phyloP scores from a whole-genome alignment of 2,888 invertebrate species.

The Thereva unica region DNA sequence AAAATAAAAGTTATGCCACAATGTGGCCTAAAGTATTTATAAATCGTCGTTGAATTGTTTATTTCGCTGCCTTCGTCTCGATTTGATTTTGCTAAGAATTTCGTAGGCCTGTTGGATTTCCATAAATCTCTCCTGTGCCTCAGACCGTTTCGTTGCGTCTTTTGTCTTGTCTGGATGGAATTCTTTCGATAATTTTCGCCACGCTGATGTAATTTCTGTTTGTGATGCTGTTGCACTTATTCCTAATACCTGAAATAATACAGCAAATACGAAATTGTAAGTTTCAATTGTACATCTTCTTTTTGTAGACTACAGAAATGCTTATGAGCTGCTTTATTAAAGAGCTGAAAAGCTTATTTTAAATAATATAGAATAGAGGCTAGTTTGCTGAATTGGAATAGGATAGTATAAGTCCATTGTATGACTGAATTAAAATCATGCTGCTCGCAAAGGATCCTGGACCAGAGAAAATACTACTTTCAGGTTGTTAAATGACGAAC shows the following conservation, averaged over 20 bases:
- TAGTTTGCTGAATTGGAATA: too few species aligned
- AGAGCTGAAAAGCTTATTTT: too few species aligned
- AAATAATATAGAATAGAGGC: too few species aligned
- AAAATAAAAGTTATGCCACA: slow-evolving; percentile 24
- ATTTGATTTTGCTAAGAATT: slow-evolving; percentile 81
- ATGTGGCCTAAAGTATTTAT: slow-evolving; percentile 30
- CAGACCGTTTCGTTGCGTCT: slow-evolving; percentile 67
- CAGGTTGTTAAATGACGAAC: too few species aligned
- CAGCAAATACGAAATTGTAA: slow-evolving; percentile 17
- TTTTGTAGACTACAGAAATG: too few species aligned
- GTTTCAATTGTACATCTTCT: too few species aligned
- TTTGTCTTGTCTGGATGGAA: slow-evolving; percentile 92
- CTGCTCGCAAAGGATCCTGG: too few species aligned
- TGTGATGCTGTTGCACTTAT: slow-evolving; percentile 80
- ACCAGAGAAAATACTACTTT: too few species aligned
- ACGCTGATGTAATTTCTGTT: slow-evolving; percentile 80
- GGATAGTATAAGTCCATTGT: too few species aligned
- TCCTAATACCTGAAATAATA: slow-evolving; percentile 66
- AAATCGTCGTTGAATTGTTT: slow-evolving; percentile 66
- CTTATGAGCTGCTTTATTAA: too few species aligned
- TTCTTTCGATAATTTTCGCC: slow-evolving; percentile 80
- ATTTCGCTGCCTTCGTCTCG: slow-evolving; percentile 73
- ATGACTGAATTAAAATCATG: too few species aligned
- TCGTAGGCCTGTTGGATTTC: slow-evolving; percentile 93
- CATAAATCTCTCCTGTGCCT: slow-evolving; percentile 85